These are phyloP conservation scores for Cremastinae sp. DNA, from an alignment of 2,888 invertebrate species.

Conservation along the genomic window DNA sequence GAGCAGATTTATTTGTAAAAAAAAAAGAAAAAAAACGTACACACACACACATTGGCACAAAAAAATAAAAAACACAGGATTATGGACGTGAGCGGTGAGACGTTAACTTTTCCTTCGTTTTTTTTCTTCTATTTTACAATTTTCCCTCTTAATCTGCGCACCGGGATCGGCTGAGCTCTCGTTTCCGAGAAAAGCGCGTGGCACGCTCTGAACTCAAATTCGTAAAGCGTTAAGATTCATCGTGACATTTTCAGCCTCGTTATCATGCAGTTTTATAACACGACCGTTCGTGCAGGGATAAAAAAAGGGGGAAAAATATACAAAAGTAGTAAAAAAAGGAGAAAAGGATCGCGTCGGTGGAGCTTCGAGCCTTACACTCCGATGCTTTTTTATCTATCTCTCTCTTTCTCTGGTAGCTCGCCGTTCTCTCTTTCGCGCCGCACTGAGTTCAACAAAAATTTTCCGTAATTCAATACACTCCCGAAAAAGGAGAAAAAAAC, in stretches of 20 bases:
- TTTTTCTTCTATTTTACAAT: neutral
- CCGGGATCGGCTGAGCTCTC: neutral
- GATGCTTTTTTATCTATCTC: no score
- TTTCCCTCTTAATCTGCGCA: neutral
- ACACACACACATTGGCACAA: constrained; percentile 2
- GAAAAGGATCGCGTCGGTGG: neutral
- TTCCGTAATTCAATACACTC: no score
- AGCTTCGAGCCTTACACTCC: no score
- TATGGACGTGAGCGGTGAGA: neutral
- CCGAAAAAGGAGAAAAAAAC: no score
- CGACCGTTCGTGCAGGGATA: neutral
- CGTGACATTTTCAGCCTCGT: constrained; percentile 11
- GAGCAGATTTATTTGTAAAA: constrained; percentile 3
- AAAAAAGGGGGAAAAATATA: neutral
- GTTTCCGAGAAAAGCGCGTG: constrained; percentile 15
- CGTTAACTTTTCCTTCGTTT: constrained; percentile 2
- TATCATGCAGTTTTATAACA: constrained; percentile 21
- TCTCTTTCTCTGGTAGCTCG: no score
- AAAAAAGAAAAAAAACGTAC: neutral
- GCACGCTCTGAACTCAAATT: constrained; percentile 35
- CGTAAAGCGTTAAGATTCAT: constrained; percentile 23
- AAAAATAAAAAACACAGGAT: neutral
- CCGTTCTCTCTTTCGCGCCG: no score
- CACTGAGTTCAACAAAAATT: no score
- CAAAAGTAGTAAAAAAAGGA: neutral